Evolutionary conservation across 2,797 vertebrate species (phyloP), one percentile per base, ranked within the genome.

Genomic region (Platyrinchus mystaceus): DNA sequence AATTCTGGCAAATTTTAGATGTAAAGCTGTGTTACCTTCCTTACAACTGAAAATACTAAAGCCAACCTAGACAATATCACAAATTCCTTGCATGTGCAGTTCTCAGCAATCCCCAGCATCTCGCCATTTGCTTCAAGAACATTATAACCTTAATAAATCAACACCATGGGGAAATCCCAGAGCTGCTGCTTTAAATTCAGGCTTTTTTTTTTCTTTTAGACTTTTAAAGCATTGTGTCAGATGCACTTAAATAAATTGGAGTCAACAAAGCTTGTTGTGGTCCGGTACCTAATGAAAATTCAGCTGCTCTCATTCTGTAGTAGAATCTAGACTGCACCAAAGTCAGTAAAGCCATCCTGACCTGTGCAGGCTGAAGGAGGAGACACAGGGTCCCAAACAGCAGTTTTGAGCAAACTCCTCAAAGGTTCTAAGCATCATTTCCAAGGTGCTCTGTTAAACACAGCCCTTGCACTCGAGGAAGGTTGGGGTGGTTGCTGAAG

Each of bases 141-240:
- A 62, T 93, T 76, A 70, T 19, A 75, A 49, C 39, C 58, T 64
- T 66, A 85, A 87, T 43, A 26, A 9, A 53, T n/a, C 66, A 58
- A 58, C 10, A 78, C 24, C 36, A 64, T 0, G 66, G 49, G 58
- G 76, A 89, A 94, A 86, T 73, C 12, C 37, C 73, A 87, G 32
- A 60, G 41, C 22, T 78, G 53, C 62, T 93, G 46, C 41, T 85
- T 83, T 80, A 55, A 87, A 76, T 80, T 70, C 32, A 82, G 55
- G 20, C 2, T 9, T 19, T 7, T 37, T 47, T 69, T 32, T 28
- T 21, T 60, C 30, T 41, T 59, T 69, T 2, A 19, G 16, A 37
- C 56, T 93, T 78, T 93, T 75, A 84, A 88, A 88, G 22, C 64
- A 55, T n/a, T 44, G 16, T 37, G 39, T 84, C 84, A 96, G 75